phyloP scores from a whole-genome alignment of 2,113 vertebrate species.

The Pangasianodon gigas region DNA sequence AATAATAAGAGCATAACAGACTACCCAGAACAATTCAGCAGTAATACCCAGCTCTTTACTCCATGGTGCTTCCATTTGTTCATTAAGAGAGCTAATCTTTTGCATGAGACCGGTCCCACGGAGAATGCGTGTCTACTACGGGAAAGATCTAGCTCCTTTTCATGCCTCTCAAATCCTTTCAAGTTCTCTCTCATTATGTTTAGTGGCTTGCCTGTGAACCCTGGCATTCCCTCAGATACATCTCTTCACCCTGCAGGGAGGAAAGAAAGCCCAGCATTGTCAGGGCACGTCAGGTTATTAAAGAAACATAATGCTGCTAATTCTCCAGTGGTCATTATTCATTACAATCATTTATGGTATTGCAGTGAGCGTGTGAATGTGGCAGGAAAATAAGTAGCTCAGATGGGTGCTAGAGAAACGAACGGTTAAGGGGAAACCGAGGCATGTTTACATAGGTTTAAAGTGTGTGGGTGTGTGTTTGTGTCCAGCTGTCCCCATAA shows the following conservation, averaged over 20 bases:
- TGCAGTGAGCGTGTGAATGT: background rate
- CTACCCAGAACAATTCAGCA: conserved; percentile 35
- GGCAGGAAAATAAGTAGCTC: background rate
- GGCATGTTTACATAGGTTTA: background rate
- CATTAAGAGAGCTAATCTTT: conserved; percentile 47
- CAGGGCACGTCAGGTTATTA: conserved; percentile 46
- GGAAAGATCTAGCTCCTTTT: conserved; percentile 32
- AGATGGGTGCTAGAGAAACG: background rate
- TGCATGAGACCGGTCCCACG: conserved; percentile 30
- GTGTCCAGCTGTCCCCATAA: background rate
- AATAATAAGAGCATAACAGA: conserved; percentile 46
- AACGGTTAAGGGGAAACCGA: background rate
- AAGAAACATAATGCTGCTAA: conserved; percentile 39
- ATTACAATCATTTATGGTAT: conserved; percentile 7
- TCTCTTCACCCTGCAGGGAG: conserved; percentile 26
- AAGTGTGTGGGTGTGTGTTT: background rate
- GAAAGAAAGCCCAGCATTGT: conserved; percentile 19
- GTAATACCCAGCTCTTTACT: conserved; percentile 49
- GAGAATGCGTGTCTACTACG: conserved; percentile 43
- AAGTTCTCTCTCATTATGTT: conserved; percentile 50
- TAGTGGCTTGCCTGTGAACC: conserved; percentile 43
- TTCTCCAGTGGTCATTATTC: conserved; percentile 35
- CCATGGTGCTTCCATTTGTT: conserved; percentile 39
- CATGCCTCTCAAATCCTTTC: conserved; percentile 52
- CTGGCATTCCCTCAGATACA: conserved; percentile 36